Evolutionary conservation across 2,888 invertebrate species (phyloP), one percentile per base, ranked within the genome.

Genomic region (Merodon equestris): DNA sequence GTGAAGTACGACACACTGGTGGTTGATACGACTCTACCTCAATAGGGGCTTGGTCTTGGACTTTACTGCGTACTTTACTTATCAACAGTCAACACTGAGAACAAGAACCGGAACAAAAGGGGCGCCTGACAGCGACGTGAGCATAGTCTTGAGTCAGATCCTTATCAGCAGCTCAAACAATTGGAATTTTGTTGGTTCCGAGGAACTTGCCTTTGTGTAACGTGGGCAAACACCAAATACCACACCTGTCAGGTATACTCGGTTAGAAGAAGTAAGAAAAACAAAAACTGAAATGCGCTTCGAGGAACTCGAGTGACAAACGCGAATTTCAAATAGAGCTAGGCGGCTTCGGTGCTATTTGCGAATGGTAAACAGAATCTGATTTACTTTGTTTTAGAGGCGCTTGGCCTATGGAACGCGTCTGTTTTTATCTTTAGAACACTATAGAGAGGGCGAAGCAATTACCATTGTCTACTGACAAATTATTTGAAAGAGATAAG

Each of bases 101-200:
- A 36, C 2, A 56, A 19, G 56, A 54, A 76, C 60, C 44, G 56
- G 54, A 71, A 76, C 66, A 57, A 51, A 7, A 56, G 57, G 61
- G 72, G 76, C 72, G 67, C 71, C 72, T 72, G 19, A 36, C 9
- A 9, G 14, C 2, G 40, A 27, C 18, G 44, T 58, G 40, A 17
- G 27, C 58, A 36, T 56, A 44, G 42, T 58, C 51, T 68, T 63
- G 47, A 61, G 53, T 56, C 57, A 77, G 76, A 77, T 77, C 57
- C 66, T 77, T 77, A 77, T 77, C 72, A 77, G 63, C 63, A 58
- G 63, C 68, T 63, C 57, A 75, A 63, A 63, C 68, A 68, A 67
- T 74, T 68, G 66, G 50, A 44, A 38, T 9, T 13, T 38, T 34
- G 17, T 58, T 51, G 13, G 40, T 67, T 71, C 44, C 36, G 18